Evolutionary conservation across 2,797 vertebrate species (phyloP), one percentile per base, ranked within the genome.

Genomic region (Nyctibius grandis): DNA sequence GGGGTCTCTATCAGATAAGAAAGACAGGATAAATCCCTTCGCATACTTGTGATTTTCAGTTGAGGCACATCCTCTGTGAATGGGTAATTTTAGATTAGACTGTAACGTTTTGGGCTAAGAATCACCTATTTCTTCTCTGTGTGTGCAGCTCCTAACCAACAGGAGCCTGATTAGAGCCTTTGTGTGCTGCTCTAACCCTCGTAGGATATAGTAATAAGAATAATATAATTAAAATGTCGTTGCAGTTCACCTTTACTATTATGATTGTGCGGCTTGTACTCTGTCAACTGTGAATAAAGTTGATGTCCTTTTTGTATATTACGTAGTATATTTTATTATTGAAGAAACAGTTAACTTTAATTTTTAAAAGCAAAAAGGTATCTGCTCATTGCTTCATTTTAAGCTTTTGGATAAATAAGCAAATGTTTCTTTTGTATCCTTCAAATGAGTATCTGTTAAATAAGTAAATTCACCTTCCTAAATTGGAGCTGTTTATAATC

Each of bases 321-420:
- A 95, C 38, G 81, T 50, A 90, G 88, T 93, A 85, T 81, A 91
- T 96, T 96, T 97, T 95, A 78, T 92, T 94, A 90, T 70, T 91
- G 87, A 91, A 92, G 72, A 84, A 77, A 83, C 6, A 60, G 70
- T 95, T 94, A 68, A 65, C 44, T 91, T 91, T 74, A 59, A 42
- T 86, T 95, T 96, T 94, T 83, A 40, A 91, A 85, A 65, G 33
- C 25, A 56, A 63, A 81, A 69, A 53, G 17, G 12, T 81, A 68
- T 86, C 50, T 84, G 36, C 54, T 84, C 5, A 31, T 95, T 93
- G 72, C 93, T 96, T 92, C 80, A 88, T 92, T 96, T 76, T 82
- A 96, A 80, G 94, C 60, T 85, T 97, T 91, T 92, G 51, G 80
- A 88, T 88, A 89, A 89, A 91, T 83, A 85, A 93, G 57, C 21